Conservation (phyloP, 2,797 vertebrate genomes). For the Anableps anableps region DNA sequence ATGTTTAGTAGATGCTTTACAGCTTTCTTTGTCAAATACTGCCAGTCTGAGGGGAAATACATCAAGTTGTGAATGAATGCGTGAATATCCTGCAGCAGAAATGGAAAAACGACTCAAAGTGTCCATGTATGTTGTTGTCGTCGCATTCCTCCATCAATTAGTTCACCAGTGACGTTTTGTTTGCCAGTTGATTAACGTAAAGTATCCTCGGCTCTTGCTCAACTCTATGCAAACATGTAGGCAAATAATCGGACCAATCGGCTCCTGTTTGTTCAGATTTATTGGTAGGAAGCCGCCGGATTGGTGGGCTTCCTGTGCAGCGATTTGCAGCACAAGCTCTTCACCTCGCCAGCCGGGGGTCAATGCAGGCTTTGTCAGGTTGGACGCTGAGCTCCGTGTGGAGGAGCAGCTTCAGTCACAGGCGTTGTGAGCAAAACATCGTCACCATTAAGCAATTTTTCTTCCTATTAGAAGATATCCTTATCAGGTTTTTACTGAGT, state of each 20-base stretch:
- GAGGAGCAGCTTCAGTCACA: slow-evolving; percentile 27
- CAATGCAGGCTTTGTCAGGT: slow-evolving; percentile 74
- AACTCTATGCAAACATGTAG: slow-evolving; percentile 69
- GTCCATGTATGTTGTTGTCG: background rate
- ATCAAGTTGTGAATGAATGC: background rate
- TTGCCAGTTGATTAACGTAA: slow-evolving; percentile 67
- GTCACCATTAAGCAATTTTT: background rate
- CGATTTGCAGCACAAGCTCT: slow-evolving; percentile 50
- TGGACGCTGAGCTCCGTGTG: slow-evolving; percentile 21
- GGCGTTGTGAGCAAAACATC: background rate
- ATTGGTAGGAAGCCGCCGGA: slow-evolving; percentile 69
- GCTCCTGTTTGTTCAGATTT: slow-evolving; percentile 74
- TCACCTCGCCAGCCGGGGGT: slow-evolving; percentile 28
- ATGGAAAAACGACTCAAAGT: background rate
- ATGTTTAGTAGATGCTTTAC: background rate
- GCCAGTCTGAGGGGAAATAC: background rate
- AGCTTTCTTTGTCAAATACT: background rate
- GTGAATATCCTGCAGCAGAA: background rate
- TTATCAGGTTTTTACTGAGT: slow-evolving; percentile 5
- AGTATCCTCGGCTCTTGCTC: slow-evolving; percentile 61
- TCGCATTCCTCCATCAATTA: slow-evolving; percentile 22
- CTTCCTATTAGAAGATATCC: background rate
- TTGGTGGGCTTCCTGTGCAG: slow-evolving; percentile 72
- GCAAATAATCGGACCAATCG: slow-evolving; percentile 73
- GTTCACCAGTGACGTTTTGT: slow-evolving; percentile 41